phyloP scores from a whole-genome alignment of 2,113 vertebrate genomes.

The Podarcis muralis region DNA sequence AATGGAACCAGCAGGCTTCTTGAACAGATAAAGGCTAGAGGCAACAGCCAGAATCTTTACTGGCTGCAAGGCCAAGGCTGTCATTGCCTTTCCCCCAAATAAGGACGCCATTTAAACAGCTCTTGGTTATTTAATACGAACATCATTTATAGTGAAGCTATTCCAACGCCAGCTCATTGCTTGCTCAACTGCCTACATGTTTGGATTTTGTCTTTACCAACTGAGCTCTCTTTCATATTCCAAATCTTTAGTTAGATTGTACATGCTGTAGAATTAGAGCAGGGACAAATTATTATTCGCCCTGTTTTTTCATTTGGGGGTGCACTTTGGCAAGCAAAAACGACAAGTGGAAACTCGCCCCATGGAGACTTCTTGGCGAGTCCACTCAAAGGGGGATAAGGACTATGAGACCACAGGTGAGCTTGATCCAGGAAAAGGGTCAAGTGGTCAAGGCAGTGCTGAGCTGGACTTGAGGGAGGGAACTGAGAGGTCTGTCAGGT shows the following conservation, averaged over 20 bases:
- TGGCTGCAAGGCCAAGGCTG: neutral
- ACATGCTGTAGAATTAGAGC: neutral
- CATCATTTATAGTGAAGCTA: neutral
- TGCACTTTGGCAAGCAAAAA: too few relatives aligned
- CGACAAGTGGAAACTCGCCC: neutral
- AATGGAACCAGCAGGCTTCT: neutral
- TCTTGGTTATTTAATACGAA: neutral
- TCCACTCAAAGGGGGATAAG: too few relatives aligned
- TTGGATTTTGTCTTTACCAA: neutral
- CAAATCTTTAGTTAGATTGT: neutral
- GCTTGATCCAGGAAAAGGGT: too few relatives aligned
- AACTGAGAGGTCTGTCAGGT: too few relatives aligned
- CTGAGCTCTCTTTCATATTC: neutral
- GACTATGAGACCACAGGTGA: too few relatives aligned
- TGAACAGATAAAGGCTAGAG: neutral
- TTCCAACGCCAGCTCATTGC: neutral
- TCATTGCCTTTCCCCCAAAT: neutral
- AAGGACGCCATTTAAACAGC: neutral
- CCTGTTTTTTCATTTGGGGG: neutral
- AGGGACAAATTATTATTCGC: too few relatives aligned
- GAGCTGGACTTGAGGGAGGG: too few relatives aligned
- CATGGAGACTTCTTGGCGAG: too few relatives aligned
- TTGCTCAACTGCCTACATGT: neutral
- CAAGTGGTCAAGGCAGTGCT: too few relatives aligned
- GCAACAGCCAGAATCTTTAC: neutral